Evolutionary conservation across 2,113 vertebrate species (phyloP).

Genomic region (Ginglymostoma cirratum): DNA sequence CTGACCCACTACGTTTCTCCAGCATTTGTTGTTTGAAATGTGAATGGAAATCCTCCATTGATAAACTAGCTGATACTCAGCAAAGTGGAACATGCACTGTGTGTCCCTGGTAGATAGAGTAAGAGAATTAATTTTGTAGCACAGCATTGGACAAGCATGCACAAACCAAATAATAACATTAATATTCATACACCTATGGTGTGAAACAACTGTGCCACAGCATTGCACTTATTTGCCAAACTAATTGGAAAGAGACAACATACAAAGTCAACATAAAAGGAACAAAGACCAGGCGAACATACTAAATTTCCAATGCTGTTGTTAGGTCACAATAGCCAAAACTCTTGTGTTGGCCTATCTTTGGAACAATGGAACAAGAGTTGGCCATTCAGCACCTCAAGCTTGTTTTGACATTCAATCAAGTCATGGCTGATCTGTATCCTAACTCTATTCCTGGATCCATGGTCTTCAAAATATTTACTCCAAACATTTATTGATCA

Average conservation of each 20-base stretch:
- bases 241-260: neutral
- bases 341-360: neutral
- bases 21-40: no score
- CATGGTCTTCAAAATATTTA: neutral
- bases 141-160: neutral
- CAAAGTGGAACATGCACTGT: neutral
- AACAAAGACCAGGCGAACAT: neutral
- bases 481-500: neutral
- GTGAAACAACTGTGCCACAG: neutral
- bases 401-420: neutral
- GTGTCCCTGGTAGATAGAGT: no score
- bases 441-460: neutral
- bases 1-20: no score
- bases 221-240: neutral
- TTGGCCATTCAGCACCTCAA: neutral
- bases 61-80: neutral
- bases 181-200: neutral
- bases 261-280: neutral
- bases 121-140: constrained; percentile 19
- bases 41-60: neutral
- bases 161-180: neutral
- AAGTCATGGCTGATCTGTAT: neutral
- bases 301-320: constrained; percentile 34
- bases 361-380: neutral
- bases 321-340: neutral